Conservation (phyloP, 2,113 vertebrate genomes). For the Podilymbus podiceps region DNA sequence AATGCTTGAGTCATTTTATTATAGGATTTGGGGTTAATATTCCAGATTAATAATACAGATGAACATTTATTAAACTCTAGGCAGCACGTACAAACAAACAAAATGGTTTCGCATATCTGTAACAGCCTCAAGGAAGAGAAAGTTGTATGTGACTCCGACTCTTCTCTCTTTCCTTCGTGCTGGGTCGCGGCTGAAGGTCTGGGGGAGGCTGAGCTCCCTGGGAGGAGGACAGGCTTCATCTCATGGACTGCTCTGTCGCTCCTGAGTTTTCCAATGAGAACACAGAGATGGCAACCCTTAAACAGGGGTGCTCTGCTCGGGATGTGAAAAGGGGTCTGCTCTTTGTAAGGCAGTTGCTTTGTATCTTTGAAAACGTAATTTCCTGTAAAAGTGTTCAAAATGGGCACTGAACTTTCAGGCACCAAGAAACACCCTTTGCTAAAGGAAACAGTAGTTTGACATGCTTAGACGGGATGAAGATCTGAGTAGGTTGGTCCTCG, state of each 20-base stretch:
- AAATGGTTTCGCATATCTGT: not conserved
- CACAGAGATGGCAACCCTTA: not conserved
- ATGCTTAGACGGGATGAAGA: not conserved
- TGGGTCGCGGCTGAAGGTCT: not conserved
- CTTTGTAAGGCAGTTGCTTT: not conserved
- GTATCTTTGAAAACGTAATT: not conserved
- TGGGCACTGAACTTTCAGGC: not conserved
- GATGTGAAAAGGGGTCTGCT: not conserved
- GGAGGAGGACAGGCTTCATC: not conserved
- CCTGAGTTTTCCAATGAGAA: not conserved
- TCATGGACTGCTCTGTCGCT: not conserved
- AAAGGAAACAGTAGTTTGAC: not conserved
- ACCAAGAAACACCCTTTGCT: not conserved
- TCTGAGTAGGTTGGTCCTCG: not conserved
- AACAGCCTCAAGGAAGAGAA: constrained; percentile 5
- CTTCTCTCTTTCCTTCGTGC: not conserved
- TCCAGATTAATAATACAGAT: constrained; percentile 43
- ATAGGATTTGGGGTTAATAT: constrained; percentile 35
- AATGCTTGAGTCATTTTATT: constrained; percentile 52
- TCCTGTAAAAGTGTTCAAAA: not conserved
- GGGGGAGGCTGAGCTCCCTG: not conserved
- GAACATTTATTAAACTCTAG: constrained; percentile 56
- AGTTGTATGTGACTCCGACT: constrained; percentile 10
- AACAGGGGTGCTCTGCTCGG: fast-evolving
- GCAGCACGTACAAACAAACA: not conserved